A percentile compares a stretch with the other conserved stretches of the same genome.
Evolutionary conservation across 2,888 invertebrate species (phyloP).

Genomic region (Brachyptera risi): DNA sequence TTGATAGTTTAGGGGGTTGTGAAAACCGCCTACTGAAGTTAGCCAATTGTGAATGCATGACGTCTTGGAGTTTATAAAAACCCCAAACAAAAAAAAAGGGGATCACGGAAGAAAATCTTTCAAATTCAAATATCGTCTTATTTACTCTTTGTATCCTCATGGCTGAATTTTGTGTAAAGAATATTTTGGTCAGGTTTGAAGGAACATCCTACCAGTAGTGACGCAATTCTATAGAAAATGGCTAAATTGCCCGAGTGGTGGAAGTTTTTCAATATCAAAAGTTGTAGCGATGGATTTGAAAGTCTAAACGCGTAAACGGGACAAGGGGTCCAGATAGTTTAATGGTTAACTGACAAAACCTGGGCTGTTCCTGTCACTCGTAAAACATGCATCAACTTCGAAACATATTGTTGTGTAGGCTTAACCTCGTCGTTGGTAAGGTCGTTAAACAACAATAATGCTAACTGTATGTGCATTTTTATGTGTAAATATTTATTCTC

Average conservation of each 20-base stretch:
- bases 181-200: background rate
- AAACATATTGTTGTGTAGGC: no score
- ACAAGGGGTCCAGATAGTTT: no score
- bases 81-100: constrained; percentile 10
- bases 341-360: no score
- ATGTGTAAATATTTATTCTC: no score
- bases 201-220: constrained; percentile 7
- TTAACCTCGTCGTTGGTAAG: no score
- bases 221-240: constrained; percentile 3
- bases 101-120: constrained; percentile 9
- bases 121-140: constrained; percentile 15
- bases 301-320: background rate
- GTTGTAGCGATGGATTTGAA: constrained; percentile 5
- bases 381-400: no score
- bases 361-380: no score
- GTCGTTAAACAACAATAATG: no score
- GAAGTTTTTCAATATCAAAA: background rate
- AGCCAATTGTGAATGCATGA: constrained; percentile 14
- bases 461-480: no score
- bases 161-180: constrained; percentile 12
- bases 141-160: constrained; percentile 3
- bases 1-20: constrained; percentile 13
- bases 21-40: constrained; percentile 17
- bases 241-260: background rate
- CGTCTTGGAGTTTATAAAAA: constrained; percentile 18